Evolutionary conservation across 2,797 vertebrate genomes (phyloP).

Genomic region (Brachyalestes nurse): DNA sequence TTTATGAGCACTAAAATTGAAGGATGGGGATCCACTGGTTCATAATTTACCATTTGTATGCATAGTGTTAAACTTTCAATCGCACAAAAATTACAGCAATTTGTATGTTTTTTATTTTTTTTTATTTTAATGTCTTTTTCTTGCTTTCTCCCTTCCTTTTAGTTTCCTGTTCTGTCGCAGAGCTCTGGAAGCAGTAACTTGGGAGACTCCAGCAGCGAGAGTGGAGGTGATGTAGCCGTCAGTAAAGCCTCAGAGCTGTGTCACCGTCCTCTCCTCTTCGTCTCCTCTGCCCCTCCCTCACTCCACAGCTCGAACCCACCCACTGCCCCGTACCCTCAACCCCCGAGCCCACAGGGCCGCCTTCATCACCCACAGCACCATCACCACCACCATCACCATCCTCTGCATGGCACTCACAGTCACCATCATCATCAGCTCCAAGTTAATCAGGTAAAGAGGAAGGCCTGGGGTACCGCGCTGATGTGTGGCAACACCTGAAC

Average conservation of each 20-base stretch:
- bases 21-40: neutral
- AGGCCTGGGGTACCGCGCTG: neutral
- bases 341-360: conserved; percentile 76
- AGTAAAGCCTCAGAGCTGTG: conserved; percentile 75
- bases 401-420: conserved; percentile 68
- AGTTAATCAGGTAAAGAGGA: conserved; percentile 71
- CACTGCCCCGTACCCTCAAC: conserved; percentile 71
- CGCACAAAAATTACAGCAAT: conserved; percentile 5
- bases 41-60: neutral
- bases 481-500: neutral
- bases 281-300: conserved; percentile 72
- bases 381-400: conserved; percentile 74
- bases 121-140: no score
- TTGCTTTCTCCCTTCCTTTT: conserved; percentile 3
- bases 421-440: conserved; percentile 78
- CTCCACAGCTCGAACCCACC: conserved; percentile 65
- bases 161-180: conserved; percentile 81
- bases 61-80: neutral
- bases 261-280: conserved; percentile 78
- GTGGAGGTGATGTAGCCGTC: conserved; percentile 78
- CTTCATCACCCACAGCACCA: conserved; percentile 79
- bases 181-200: conserved; percentile 77
- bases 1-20: neutral
- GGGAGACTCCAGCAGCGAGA: conserved; percentile 81
- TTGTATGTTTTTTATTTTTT: neutral